phyloP scores from a whole-genome alignment of 2,888 invertebrate genomes.

The Dioctria rufipes region DNA sequence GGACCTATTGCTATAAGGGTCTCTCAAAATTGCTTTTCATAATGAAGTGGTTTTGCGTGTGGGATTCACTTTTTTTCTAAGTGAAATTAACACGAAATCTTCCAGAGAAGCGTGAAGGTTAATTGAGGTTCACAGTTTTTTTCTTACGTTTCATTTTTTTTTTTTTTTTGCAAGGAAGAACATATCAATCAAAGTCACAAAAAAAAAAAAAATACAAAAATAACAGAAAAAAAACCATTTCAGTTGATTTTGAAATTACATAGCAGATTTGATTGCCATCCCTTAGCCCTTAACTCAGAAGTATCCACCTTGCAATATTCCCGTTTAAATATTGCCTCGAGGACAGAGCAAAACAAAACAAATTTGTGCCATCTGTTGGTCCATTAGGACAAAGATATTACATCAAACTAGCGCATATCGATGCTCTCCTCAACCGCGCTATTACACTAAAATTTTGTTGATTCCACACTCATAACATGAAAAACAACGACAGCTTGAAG shows the following conservation, averaged over 20 bases:
- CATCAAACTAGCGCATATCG: constrained; percentile 50
- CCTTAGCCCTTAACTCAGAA: neutral
- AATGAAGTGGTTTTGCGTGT: constrained; percentile 13
- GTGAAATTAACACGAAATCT: neutral
- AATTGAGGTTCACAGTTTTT: constrained; percentile 14
- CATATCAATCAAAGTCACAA: constrained; percentile 29
- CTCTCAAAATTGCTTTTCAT: constrained; percentile 1
- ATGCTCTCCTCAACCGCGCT: constrained; percentile 42
- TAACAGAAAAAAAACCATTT: neutral
- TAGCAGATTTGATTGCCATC: neutral
- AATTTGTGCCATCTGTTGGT: constrained; percentile 52
- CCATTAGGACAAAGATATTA: constrained; percentile 47
- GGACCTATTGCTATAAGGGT: neutral
- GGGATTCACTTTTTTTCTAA: neutral
- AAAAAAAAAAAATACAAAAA: neutral
- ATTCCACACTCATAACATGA: constrained; percentile 49
- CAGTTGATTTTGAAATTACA: neutral
- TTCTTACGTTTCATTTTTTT: neutral
- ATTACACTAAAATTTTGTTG: constrained; percentile 59
- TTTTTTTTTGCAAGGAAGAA: neutral
- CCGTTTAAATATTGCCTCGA: constrained; percentile 8
- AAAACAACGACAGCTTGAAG: constrained; percentile 51
- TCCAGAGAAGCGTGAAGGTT: constrained; percentile 4
- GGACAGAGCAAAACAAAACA: constrained; percentile 41
- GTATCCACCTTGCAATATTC: constrained; percentile 22